A percentile compares a stretch with the other conserved stretches of the same genome.
Evolutionary conservation across 2,888 invertebrate genomes (phyloP).

Genomic region (Homarus gammarus): DNA sequence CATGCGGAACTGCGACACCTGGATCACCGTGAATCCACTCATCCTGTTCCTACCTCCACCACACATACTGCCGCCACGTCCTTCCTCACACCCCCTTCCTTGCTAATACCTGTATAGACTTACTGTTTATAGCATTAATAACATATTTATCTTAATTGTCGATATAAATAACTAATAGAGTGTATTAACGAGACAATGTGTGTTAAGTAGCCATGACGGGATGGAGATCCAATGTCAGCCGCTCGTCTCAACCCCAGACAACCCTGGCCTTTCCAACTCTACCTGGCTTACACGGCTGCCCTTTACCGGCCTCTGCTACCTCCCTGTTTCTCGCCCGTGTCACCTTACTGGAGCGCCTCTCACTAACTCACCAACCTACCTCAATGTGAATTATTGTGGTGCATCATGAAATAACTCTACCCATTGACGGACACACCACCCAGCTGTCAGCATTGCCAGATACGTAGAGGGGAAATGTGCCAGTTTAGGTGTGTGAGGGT

Average conservation of each 20-base stretch:
- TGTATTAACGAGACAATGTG: not conserved
- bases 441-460: too few species aligned
- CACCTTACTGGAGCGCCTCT: not conserved
- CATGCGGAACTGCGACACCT: too few species aligned
- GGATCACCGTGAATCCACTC: too few species aligned
- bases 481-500: too few species aligned
- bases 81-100: not conserved
- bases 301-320: not conserved
- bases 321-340: not conserved
- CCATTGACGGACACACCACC: not conserved
- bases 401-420: too few species aligned
- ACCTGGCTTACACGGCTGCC: conserved; percentile 11
- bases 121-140: too few species aligned
- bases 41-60: not conserved
- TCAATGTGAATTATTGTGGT: too few species aligned
- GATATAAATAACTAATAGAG: too few species aligned
- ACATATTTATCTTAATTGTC: too few species aligned
- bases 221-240: conserved; percentile 13
- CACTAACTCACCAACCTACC: not conserved
- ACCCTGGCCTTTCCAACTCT: conserved; percentile 29
- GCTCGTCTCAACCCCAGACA: conserved; percentile 15
- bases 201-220: not conserved
- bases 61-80: not conserved
- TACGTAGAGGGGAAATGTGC: too few species aligned
- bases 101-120: too few species aligned